phyloP scores from a whole-genome alignment of 2,797 vertebrate genomes.

The Ceryle rudis region DNA sequence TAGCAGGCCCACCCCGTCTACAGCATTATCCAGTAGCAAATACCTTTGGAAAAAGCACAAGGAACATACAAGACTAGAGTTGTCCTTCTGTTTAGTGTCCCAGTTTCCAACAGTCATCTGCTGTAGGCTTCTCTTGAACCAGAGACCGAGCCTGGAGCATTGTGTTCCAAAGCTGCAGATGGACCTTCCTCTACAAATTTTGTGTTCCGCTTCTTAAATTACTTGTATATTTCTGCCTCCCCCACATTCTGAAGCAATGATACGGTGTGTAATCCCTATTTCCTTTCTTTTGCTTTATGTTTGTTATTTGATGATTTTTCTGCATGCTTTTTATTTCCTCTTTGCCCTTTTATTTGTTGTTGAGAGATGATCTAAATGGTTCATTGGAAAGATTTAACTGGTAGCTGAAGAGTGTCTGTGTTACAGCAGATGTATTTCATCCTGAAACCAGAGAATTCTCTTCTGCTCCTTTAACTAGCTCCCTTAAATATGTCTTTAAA shows the following conservation, averaged over 20 bases:
- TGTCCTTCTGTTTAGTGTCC: background rate
- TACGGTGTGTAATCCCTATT: fast-evolving
- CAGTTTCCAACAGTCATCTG: background rate
- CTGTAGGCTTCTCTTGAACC: background rate
- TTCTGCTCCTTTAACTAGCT: background rate
- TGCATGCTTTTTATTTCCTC: background rate
- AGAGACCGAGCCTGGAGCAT: background rate
- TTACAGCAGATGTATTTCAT: background rate
- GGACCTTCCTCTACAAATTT: background rate
- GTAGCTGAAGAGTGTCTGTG: background rate
- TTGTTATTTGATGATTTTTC: background rate
- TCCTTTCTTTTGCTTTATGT: background rate
- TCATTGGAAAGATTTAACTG: background rate
- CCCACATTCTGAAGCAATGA: background rate
- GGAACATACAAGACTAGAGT: background rate
- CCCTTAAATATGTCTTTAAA: background rate
- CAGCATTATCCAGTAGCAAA: background rate
- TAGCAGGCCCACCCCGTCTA: background rate
- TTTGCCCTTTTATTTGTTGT: background rate
- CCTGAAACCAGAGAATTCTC: background rate
- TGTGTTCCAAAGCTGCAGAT: background rate
- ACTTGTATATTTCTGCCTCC: background rate
- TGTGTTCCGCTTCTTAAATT: background rate
- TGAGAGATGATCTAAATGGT: background rate
- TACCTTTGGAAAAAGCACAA: background rate